Conservation (phyloP, 2,888 invertebrate species). For the Troilus luridus region DNA sequence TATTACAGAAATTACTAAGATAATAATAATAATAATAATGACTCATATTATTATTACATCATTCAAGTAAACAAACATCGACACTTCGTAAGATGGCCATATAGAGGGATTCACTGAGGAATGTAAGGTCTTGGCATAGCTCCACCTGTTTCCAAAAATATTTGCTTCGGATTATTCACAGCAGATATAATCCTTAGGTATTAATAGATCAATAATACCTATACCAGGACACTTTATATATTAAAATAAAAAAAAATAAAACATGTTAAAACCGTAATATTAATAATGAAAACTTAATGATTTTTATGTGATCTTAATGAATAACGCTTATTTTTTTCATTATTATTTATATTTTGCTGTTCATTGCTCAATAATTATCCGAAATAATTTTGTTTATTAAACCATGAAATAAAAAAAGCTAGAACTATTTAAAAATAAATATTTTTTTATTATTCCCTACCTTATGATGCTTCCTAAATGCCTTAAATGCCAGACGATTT, state of each 20-base stretch:
- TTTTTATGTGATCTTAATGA: neutral
- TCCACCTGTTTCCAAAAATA: slow-evolving; percentile 30
- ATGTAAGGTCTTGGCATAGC: slow-evolving; percentile 36
- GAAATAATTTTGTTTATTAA: no score
- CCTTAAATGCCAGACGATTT: no score
- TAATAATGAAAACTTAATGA: neutral
- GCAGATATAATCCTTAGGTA: slow-evolving; percentile 7
- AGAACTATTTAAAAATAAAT: no score
- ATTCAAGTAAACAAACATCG: neutral
- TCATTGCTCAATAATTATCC: no score
- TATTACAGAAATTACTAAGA: no score
- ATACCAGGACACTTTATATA: neutral
- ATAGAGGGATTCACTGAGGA: slow-evolving; percentile 25
- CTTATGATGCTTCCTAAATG: no score
- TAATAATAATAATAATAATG: no score
- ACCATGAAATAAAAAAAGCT: no score
- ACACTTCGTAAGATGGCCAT: neutral
- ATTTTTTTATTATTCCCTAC: no score
- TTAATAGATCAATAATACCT: neutral
- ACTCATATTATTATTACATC: neutral
- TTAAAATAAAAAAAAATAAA: no score
- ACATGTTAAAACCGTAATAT: neutral
- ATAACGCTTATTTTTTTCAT: no score
- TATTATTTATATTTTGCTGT: no score
- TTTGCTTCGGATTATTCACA: slow-evolving; percentile 21